These are phyloP conservation scores for Crioceris asparagi DNA, from an alignment of 2,888 invertebrate species.

Conservation along the genomic window DNA sequence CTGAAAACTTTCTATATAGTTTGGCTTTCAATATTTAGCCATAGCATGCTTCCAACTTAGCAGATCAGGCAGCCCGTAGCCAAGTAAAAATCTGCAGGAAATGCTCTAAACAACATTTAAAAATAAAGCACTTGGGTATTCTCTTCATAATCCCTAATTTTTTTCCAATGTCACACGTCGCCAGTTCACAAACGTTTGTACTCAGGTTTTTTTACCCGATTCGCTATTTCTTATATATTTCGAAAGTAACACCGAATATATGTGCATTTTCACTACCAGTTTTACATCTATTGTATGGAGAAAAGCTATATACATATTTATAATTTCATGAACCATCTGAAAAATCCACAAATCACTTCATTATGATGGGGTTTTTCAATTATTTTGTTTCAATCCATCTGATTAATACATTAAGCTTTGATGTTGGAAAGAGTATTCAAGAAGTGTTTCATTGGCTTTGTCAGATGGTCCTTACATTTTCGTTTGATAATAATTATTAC, in stretches of 20 bases:
- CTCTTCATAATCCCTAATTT: slow-evolving; percentile 34
- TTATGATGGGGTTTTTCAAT: too few relatives aligned
- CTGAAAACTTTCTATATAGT: too few relatives aligned
- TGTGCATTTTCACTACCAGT: slow-evolving; percentile 32
- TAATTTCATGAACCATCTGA: slow-evolving; percentile 3
- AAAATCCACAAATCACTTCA: not conserved
- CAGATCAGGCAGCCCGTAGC: slow-evolving; percentile 27
- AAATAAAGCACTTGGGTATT: slow-evolving; percentile 39
- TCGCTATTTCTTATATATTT: slow-evolving; percentile 31
- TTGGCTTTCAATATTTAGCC: too few relatives aligned
- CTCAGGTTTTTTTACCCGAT: slow-evolving; percentile 31
- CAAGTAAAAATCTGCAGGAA: slow-evolving; percentile 41
- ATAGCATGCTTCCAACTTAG: slow-evolving; percentile 19
- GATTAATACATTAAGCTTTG: too few relatives aligned
- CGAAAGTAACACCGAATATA: slow-evolving; percentile 34
- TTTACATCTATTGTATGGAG: slow-evolving; percentile 35
- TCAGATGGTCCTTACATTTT: too few relatives aligned
- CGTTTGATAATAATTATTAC: slow-evolving; percentile 21
- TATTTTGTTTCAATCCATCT: too few relatives aligned
- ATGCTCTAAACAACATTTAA: slow-evolving; percentile 33
- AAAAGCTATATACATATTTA: slow-evolving; percentile 33
- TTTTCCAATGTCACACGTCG: too few relatives aligned
- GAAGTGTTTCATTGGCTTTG: too few relatives aligned
- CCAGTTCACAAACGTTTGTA: too few relatives aligned
- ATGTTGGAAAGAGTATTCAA: too few relatives aligned